Evolutionary conservation across 2,797 vertebrate genomes (phyloP).

Genomic region (Monodelphis domestica): DNA sequence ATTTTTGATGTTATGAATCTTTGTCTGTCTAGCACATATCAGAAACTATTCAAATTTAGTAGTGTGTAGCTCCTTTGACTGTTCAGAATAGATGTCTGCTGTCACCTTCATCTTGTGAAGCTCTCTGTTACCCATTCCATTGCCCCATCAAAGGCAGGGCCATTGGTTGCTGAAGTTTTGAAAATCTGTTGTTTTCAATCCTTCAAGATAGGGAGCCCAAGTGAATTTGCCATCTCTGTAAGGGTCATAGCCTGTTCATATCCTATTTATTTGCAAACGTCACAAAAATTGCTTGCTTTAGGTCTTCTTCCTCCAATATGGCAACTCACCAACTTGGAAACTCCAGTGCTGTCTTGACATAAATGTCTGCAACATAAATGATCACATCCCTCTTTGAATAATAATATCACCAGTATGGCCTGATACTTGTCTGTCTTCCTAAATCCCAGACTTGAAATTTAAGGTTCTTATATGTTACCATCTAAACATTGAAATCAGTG

Average conservation of each 20-base stretch:
- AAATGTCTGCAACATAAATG: conserved; percentile 84
- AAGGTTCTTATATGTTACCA: conserved; percentile 96
- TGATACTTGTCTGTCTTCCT: conserved; percentile 98
- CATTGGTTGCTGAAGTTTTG: conserved; percentile 98
- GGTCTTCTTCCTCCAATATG: conserved; percentile 99
- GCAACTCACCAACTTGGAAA: conserved; percentile 98
- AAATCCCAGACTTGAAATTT: conserved; percentile 99
- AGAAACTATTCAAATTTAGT: conserved; percentile 67
- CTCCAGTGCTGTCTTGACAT: conserved; percentile 98
- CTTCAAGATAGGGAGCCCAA: conserved; percentile 95
- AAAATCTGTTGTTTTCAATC: conserved; percentile 99
- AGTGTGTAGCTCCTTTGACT: conserved; percentile 70
- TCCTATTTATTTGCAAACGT: conserved; percentile 99
- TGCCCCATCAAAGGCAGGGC: conserved; percentile 96
- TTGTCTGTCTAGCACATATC: conserved; percentile 60
- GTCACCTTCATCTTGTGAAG: background rate
- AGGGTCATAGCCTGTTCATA: conserved; percentile 99
- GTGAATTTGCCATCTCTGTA: conserved; percentile 95
- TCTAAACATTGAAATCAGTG: conserved; percentile 98
- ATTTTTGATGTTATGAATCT: conserved; percentile 53
- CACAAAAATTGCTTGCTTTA: conserved; percentile 98
- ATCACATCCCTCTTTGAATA: conserved; percentile 26
- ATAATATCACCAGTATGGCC: conserved; percentile 78
- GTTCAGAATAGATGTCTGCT: conserved; percentile 50
- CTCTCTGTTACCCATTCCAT: conserved; percentile 98